These are phyloP conservation scores for Miniopterus natalensis DNA, from an alignment of 2,113 vertebrate species.

Conservation along the genomic window DNA sequence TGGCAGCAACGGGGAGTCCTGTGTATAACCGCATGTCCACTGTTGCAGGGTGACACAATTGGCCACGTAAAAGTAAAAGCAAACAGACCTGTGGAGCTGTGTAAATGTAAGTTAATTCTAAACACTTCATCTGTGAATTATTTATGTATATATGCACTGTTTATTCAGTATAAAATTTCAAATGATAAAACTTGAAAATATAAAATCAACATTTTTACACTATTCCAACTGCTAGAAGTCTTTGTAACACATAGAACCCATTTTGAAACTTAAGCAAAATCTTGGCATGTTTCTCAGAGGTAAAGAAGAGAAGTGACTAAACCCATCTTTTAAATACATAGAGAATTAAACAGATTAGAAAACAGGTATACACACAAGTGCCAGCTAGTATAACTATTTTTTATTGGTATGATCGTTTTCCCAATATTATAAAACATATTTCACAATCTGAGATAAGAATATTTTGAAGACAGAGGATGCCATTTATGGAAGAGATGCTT, in stretches of 20 bases:
- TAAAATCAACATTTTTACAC: neutral
- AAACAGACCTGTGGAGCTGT: neutral
- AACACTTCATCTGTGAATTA: neutral
- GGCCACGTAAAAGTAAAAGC: neutral
- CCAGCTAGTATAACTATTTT: neutral
- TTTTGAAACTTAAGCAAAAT: constrained; percentile 10
- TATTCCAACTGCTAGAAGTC: neutral
- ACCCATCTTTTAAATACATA: neutral
- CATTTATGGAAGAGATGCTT: neutral
- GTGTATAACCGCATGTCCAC: neutral
- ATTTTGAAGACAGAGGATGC: neutral
- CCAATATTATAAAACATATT: neutral
- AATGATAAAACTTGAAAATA: neutral
- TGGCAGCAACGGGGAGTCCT: constrained; percentile 23
- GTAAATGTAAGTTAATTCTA: neutral
- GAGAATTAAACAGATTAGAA: neutral
- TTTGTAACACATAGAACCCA: neutral
- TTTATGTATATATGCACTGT: neutral
- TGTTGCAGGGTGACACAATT: neutral
- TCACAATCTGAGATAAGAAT: neutral
- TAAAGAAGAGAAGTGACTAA: neutral
- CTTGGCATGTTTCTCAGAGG: neutral
- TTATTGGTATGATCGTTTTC: neutral
- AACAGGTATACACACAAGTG: neutral
- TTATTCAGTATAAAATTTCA: neutral